phyloP scores from a whole-genome alignment of 2,888 invertebrate genomes.

The Synanthedon andrenaeformis region DNA sequence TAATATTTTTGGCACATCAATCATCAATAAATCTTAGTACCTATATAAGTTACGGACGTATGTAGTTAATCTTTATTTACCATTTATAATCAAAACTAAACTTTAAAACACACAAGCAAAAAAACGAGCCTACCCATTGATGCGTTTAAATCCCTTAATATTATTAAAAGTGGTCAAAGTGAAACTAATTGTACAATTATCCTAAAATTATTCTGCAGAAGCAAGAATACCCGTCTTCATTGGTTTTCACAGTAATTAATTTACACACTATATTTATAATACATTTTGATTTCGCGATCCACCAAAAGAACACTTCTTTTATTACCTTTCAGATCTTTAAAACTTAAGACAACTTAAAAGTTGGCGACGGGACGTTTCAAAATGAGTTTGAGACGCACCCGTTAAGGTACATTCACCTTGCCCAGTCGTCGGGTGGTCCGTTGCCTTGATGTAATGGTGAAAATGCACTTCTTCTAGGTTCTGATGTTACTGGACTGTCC shows the following conservation, averaged over 20 bases:
- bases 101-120: conserved; percentile 10
- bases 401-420: conserved; percentile 71
- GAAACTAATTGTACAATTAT: neutral
- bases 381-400: conserved; percentile 42
- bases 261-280: neutral
- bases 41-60: conserved; percentile 8
- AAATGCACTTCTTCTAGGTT: conserved; percentile 71
- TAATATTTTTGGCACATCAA: conserved; percentile 5
- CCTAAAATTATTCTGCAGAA: neutral
- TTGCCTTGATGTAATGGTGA: conserved; percentile 70
- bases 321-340: neutral
- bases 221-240: conserved; percentile 3
- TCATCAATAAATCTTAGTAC: conserved; percentile 2
- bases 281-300: neutral
- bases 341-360: neutral
- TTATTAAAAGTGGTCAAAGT: neutral
- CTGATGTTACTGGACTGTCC: conserved; percentile 29
- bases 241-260: neutral
- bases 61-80: conserved; percentile 1
- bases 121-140: neutral
- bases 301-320: neutral
- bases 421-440: conserved; percentile 71
- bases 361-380: conserved; percentile 19
- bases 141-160: no score
- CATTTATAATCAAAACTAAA: conserved; percentile 2